phyloP scores from a whole-genome alignment of 2,888 invertebrate genomes.

The Oegoconia quadripuncta region DNA sequence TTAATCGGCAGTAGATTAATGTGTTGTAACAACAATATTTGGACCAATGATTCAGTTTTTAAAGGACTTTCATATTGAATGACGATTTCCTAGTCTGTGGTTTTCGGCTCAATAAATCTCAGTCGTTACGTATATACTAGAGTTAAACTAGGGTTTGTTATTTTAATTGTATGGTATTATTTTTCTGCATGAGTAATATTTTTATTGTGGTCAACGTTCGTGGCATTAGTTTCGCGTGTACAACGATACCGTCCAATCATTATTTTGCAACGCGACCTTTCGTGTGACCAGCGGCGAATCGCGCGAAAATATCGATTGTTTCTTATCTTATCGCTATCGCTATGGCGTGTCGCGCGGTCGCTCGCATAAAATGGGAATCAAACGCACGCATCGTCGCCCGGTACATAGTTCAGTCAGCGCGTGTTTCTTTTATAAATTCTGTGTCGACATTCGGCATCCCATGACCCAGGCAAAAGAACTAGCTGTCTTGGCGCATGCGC shows the following conservation, averaged over 20 bases:
- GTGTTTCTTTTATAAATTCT: neutral
- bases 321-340: constrained; percentile 64
- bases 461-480: neutral
- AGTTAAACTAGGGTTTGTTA: neutral
- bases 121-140: neutral
- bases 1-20: no score
- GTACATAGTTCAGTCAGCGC: no score
- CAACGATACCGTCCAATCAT: constrained; percentile 38
- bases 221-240: constrained; percentile 38
- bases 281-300: constrained; percentile 62
- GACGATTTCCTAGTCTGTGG: no score
- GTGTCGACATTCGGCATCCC: neutral
- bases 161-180: neutral
- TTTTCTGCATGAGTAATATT: neutral
- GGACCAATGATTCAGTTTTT: no score
- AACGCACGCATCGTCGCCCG: constrained; percentile 50
- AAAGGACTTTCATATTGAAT: no score
- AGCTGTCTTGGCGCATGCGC: constrained; percentile 57
- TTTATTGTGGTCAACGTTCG: constrained; percentile 30
- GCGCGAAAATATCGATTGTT: constrained; percentile 69
- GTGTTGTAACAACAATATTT: no score
- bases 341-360: constrained; percentile 54
- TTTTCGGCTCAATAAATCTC: no score
- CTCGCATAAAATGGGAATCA: constrained; percentile 51
- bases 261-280: constrained; percentile 72